Base-by-base conservation (phyloP, 2,888 invertebrate species). In the Melolontha melolontha region DNA sequence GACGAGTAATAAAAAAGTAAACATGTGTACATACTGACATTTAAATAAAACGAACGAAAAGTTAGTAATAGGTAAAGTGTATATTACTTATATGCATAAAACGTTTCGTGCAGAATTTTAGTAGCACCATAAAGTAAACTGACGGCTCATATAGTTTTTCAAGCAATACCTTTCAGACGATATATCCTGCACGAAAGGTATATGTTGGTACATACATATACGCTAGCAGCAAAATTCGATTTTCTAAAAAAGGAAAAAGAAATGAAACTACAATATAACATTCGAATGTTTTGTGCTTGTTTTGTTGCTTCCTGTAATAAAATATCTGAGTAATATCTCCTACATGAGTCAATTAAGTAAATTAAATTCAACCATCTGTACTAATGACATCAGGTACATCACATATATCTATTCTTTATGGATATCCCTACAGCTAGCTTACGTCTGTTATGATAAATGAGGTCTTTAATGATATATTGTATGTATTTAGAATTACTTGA, bases 91-190 rank as follows among this genome's bases (percentile, higher is more conserved):
- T 17, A 40, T 39, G 14, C 17, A 40, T 17, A 17, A 54, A 54
- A 34, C 8, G 54, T 39, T 54, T 40, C 54, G 54, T 40, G 40
- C 14, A 40, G 54, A 54, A 54, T 54, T 54, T 54, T 54, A 54
- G 40, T 54, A 40, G 39, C 54, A 16, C 17, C 40, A 40, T 54
- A 54, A 54, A 54, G 11, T 40, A 16, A 40, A 54, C 54, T 40
- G 39, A 54, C 40, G 39, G 17, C 40, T 40, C 54, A 17, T 54
- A 40, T 39, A 6, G 34, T 34, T 8, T 34, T 34, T 34, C 34
- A 10, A 6, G 34, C 6, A 34, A 34, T 34, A 54, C 40, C 40
- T 54, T 40, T 40, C 16, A 40, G 54, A 40, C 54, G 40, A 12
- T 17, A 17, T 6, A 29, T 34, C 10, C n/a, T 8, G 29, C 29